These are phyloP conservation scores for Dendrocincla fuliginosa DNA, from an alignment of 2,797 vertebrate species.

Conservation along the genomic window DNA sequence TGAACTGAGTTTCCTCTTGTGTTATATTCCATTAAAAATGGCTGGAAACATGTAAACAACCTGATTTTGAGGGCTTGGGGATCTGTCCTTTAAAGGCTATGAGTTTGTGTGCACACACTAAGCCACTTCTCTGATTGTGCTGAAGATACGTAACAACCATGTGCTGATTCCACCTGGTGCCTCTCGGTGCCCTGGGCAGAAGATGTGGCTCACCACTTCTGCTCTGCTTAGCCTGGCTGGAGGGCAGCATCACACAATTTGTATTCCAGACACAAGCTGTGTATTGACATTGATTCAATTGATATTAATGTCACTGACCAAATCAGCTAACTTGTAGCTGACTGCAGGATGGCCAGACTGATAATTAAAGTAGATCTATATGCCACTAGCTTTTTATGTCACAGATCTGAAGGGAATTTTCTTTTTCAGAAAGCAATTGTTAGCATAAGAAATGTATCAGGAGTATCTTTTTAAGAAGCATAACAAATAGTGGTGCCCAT, in stretches of 20 bases:
- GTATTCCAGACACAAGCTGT: not conserved
- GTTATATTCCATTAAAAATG: not conserved
- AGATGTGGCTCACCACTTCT: not conserved
- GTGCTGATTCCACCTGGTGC: not conserved
- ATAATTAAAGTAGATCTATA: conserved; percentile 41
- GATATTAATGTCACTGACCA: conserved; percentile 18
- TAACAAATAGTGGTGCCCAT: not conserved
- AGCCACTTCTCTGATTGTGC: not conserved
- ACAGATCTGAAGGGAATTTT: not conserved
- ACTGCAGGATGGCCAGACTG: conserved; percentile 10
- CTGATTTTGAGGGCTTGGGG: not conserved
- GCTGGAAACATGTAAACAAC: not conserved
- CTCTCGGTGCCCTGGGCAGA: not conserved
- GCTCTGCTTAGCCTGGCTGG: not conserved
- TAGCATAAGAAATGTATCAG: not conserved
- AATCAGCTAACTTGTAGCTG: conserved; percentile 16
- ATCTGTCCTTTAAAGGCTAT: not conserved
- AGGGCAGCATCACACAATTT: not conserved
- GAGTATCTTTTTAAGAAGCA: not conserved
- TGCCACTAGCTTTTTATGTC: conserved; percentile 22
- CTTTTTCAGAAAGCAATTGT: not conserved
- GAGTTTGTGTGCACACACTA: not conserved
- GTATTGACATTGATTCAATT: conserved; percentile 18
- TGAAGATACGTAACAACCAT: not conserved
- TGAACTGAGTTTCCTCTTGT: not conserved